Percentiles rank a stretch among this genome's conserved stretches.
Conservation (phyloP, 1,140 invertebrate species). For the Elymnias hypermnestra region DNA sequence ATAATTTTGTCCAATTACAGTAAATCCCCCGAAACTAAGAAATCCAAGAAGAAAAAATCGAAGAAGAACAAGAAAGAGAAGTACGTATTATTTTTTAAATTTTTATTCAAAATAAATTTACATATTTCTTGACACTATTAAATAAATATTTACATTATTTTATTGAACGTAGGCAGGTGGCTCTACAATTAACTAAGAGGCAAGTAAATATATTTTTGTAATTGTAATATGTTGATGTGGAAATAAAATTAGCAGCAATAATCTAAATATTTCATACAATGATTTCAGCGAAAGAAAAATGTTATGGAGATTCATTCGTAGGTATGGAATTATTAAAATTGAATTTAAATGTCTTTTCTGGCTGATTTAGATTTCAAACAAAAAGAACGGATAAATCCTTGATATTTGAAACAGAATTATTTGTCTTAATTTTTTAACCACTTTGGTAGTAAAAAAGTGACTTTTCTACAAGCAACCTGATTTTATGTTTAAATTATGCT, state of each 20-base stretch:
- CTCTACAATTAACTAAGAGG: conserved; percentile 55
- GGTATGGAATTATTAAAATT: no score
- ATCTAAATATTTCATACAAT: conserved; percentile 17
- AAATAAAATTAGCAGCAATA: no score
- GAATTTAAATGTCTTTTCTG: no score
- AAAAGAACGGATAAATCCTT: no score
- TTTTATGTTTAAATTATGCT: no score
- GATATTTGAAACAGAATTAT: no score
- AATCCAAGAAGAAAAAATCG: conserved; percentile 82
- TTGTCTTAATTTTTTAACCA: no score
- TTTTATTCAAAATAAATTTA: background rate
- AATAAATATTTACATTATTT: conserved; percentile 25
- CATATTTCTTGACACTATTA: conserved; percentile 8
- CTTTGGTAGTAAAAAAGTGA: no score
- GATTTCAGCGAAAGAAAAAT: conserved; percentile 68
- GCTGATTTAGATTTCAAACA: no score
- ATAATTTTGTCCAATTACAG: conserved; percentile 59
- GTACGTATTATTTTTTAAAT: conserved; percentile 60
- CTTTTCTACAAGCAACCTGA: no score
- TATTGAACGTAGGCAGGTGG: conserved; percentile 56
- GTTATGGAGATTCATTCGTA: conserved; percentile 57
- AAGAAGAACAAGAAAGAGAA: conserved; percentile 83
- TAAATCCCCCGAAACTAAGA: conserved; percentile 79
- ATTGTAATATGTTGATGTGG: background rate
- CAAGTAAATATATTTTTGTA: conserved; percentile 39